Conservation (phyloP, 1,140 invertebrate species). For the Portunus trituberculatus region DNA sequence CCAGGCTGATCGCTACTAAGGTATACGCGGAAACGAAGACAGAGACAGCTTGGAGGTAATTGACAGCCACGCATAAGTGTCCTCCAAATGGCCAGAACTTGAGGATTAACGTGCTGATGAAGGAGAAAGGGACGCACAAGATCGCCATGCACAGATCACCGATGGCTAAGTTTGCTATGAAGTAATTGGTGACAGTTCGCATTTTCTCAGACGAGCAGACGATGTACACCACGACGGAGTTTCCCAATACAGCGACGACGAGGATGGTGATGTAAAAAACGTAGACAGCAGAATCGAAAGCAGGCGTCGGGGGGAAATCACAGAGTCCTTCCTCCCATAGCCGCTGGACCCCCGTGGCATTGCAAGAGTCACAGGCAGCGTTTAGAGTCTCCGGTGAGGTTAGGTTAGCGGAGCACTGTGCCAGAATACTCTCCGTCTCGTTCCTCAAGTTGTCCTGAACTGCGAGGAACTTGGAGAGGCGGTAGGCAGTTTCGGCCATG, state of each 20-base stretch:
- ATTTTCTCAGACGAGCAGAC: conserved; percentile 89
- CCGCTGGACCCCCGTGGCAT: conserved; percentile 30
- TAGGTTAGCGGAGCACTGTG: conserved; percentile 22
- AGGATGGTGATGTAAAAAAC: conserved; percentile 88
- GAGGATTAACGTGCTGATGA: conserved; percentile 87
- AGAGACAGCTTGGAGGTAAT: conserved; percentile 88
- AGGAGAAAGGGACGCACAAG: conserved; percentile 93
- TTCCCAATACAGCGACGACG: conserved; percentile 88
- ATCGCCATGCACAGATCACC: conserved; percentile 92
- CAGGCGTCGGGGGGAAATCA: conserved; percentile 52
- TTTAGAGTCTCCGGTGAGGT: neutral
- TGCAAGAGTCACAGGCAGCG: conserved; percentile 58
- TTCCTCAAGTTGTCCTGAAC: neutral
- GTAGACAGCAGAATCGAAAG: conserved; percentile 86
- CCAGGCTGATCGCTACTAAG: conserved; percentile 91
- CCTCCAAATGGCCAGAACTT: conserved; percentile 92
- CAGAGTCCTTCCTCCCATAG: conserved; percentile 68
- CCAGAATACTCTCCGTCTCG: conserved; percentile 25
- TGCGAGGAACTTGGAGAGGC: conserved; percentile 7
- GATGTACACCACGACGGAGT: conserved; percentile 91
- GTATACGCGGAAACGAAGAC: conserved; percentile 93
- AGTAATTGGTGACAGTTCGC: conserved; percentile 93
- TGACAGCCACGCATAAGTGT: conserved; percentile 88
- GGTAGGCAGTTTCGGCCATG: conserved; percentile 17
- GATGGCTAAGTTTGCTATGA: conserved; percentile 91